Evolutionary conservation across 2,113 vertebrate species (phyloP).

Genomic region (Alaudala cheleensis): DNA sequence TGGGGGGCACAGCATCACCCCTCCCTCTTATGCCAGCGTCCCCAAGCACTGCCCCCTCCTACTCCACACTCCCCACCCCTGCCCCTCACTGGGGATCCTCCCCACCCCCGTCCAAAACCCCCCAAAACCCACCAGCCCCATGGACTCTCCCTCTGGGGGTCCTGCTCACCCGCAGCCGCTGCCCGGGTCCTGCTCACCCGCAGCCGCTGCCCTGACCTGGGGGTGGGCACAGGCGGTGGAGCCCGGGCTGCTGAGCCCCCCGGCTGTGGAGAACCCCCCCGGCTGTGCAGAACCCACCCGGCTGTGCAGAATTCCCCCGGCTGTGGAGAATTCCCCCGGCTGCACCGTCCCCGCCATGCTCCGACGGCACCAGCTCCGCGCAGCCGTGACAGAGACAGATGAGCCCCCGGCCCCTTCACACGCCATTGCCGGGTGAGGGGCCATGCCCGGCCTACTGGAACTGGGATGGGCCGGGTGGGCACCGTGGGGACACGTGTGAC

Average conservation of each 20-base stretch:
- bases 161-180: too few species aligned
- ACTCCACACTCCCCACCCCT: too few species aligned
- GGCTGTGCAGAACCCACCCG: too few species aligned
- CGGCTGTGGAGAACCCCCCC: background rate
- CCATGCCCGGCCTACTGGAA: background rate
- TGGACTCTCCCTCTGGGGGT: too few species aligned
- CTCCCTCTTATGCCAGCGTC: background rate
- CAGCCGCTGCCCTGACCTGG: background rate
- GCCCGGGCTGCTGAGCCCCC: background rate
- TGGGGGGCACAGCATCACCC: background rate
- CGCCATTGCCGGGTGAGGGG: background rate
- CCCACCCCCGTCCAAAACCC: background rate
- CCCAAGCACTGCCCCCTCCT: background rate
- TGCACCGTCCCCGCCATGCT: accelerated
- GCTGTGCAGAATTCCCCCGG: background rate
- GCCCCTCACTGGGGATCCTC: background rate
- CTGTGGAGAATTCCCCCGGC: background rate
- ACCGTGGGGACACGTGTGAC: accelerated
- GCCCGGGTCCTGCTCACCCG: accelerated
- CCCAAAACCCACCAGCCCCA: background rate
- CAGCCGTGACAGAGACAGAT: background rate
- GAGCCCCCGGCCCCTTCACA: background rate
- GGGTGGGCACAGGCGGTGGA: too few species aligned
- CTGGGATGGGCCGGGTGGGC: background rate
- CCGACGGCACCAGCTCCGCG: background rate